Conservation (phyloP, 30 jellyfish, hydroid and myxozoan species). For the Catostylus mosaicus region DNA sequence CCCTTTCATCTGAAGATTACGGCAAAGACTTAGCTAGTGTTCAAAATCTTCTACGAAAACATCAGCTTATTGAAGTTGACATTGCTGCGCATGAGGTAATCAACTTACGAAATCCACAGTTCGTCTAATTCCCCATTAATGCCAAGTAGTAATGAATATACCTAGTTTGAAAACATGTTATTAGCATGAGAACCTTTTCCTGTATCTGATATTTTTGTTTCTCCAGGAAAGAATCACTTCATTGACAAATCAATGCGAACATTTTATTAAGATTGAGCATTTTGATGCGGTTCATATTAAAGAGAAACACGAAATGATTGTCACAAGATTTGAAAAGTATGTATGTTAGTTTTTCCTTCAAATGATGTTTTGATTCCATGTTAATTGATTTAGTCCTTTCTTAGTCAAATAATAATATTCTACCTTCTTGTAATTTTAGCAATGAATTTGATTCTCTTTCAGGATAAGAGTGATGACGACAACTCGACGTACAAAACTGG, state of each 20-base stretch:
- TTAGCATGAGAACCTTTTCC: too few species aligned
- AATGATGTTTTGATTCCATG: not conserved
- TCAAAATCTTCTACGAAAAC: conserved; percentile 76
- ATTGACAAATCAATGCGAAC: conserved; percentile 81
- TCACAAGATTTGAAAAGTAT: conserved; percentile 83
- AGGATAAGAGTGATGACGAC: conserved; percentile 73
- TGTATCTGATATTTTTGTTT: too few species aligned
- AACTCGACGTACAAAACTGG: conserved; percentile 77
- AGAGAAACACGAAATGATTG: conserved; percentile 81
- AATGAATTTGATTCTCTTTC: not conserved
- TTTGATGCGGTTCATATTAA: conserved; percentile 84
- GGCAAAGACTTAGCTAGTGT: conserved; percentile 87
- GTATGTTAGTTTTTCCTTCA: not conserved
- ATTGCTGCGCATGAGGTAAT: conserved; percentile 79
- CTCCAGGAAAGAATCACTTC: conserved; percentile 70
- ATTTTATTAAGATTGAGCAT: conserved; percentile 82
- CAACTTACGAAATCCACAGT: too few species aligned
- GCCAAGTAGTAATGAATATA: not conserved
- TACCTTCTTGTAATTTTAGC: not conserved
- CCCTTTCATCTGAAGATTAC: conserved; percentile 77
- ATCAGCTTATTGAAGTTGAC: conserved; percentile 88
- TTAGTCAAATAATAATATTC: not conserved
- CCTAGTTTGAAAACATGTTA: too few species aligned
- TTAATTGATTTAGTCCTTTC: not conserved
- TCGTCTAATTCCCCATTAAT: not conserved